A percentile compares a stretch with the other conserved stretches of the same genome.
Conservation (phyloP, 2,888 invertebrate genomes). For the Uloborus plumipes region DNA sequence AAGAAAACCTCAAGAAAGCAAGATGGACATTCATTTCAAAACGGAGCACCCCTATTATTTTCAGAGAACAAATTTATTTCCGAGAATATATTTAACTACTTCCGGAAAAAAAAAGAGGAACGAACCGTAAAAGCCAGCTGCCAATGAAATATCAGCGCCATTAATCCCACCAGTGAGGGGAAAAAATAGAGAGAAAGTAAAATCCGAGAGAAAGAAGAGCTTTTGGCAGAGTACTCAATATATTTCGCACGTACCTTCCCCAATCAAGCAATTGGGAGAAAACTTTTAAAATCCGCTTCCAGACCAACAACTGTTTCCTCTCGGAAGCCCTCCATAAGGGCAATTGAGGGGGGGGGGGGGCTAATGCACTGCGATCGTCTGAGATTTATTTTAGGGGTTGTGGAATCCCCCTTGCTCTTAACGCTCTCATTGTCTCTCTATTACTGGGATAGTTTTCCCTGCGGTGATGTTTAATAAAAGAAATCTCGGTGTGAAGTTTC, state of each 20-base stretch:
- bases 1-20: not conserved
- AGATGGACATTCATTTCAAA: constrained; percentile 11
- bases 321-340: constrained; percentile 25
- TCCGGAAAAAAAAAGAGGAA: too few relatives aligned
- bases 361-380: constrained; percentile 48
- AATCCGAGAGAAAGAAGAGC: too few relatives aligned
- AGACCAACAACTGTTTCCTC: constrained; percentile 42
- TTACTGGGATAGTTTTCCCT: constrained; percentile 34
- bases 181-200: too few relatives aligned
- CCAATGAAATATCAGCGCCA: constrained; percentile 37
- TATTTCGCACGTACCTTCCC: constrained; percentile 50
- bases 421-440: constrained; percentile 44
- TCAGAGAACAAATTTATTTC: constrained; percentile 17
- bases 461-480: constrained; percentile 26
- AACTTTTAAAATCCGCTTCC: constrained; percentile 54
- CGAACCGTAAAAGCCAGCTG: constrained; percentile 28
- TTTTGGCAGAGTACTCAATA: constrained; percentile 27
- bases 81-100: not conserved
- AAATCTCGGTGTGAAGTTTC: too few relatives aligned
- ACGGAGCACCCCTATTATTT: constrained; percentile 6
- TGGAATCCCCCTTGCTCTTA: constrained; percentile 10
- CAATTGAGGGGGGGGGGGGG: constrained; percentile 43
- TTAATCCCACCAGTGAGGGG: constrained; percentile 23
- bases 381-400: constrained; percentile 44
- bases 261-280: constrained; percentile 47